Base-by-base conservation (phyloP, 1,140 invertebrate species). In the Aphelenchoides fujianensis region DNA sequence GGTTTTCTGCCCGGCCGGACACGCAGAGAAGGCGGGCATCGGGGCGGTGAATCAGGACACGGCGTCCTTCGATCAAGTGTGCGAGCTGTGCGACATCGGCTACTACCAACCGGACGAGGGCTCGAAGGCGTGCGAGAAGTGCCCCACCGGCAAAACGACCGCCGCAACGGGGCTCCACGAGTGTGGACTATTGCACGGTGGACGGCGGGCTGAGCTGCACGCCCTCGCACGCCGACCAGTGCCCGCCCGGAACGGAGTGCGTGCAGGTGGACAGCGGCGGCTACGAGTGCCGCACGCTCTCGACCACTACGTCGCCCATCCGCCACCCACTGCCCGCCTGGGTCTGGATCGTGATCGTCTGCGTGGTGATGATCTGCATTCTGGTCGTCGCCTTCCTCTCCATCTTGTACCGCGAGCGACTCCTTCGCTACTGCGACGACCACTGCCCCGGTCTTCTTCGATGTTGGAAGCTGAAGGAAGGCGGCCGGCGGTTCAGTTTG, bases 391-490 rank as follows among this genome's bases (percentile, higher is more conserved):
- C 23, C 35, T 35, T 64, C 28, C n/a, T 66, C 53, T 12, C 2
- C 12, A 35, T 63, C 32, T 34, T 66, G 16, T 48, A 66, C 23
- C 55, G 55, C 28, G 55, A 59, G 5, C 5, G 19, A 19, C 34
- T 59, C 12, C 32, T 66, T n/a, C 16, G 34, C 12, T 66, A 34
- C 34, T 36, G 16, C 12, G 63, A 66, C 32, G 32, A 1, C 1
- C 31, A 34, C 1, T 66, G 19, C 34, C 63, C 63, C 2, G 31
- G 63, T 19, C 3, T 66, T 12, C 53, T 66, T 34, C 31, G 31
- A 12, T 66, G 63, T 66, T 66, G 16, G 27, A 35, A 36, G 3
- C 34, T 34, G 27, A 66, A 66, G 32, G 63, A 66, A 37, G 63
- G 63, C 27, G 31, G 31, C 32, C 63, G 63, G 0, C 31, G 63